Conservation (phyloP, 2,113 vertebrate genomes). For the Apodemus speciosus region DNA sequence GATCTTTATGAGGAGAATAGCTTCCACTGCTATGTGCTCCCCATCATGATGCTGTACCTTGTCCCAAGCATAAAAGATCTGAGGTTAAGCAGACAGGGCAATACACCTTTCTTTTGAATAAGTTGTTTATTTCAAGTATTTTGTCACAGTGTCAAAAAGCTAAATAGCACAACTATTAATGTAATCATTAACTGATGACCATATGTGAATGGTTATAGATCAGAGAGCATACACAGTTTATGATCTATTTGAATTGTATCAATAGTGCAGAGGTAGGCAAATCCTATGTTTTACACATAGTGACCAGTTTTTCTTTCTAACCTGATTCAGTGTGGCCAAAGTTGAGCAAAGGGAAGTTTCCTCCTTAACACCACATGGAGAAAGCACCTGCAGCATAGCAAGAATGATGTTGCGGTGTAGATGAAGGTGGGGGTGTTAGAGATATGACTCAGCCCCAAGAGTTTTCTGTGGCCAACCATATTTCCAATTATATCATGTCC, state of each 20-base stretch:
- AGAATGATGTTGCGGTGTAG: too few relatives aligned
- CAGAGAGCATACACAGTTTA: not conserved
- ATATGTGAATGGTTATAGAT: not conserved
- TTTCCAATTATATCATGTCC: not conserved
- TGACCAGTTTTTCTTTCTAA: too few relatives aligned
- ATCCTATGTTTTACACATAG: fast-evolving
- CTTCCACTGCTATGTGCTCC: not conserved
- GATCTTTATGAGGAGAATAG: not conserved
- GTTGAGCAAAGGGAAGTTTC: too few relatives aligned
- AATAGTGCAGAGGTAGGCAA: not conserved
- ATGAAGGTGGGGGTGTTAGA: fast-evolving
- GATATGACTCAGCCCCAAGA: not conserved
- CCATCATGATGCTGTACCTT: too few relatives aligned
- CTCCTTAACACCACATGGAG: fast-evolving
- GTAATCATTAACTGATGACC: not conserved
- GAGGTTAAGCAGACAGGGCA: not conserved
- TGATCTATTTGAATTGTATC: not conserved
- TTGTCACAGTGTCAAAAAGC: not conserved
- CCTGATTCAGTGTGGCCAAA: not conserved
- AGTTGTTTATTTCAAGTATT: not conserved
- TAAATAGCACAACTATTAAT: not conserved
- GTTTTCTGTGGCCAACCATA: fast-evolving
- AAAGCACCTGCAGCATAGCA: not conserved
- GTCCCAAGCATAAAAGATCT: not conserved
- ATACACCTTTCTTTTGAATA: not conserved